Conservation (phyloP, 1,140 invertebrate genomes). For the Lineus longissimus region DNA sequence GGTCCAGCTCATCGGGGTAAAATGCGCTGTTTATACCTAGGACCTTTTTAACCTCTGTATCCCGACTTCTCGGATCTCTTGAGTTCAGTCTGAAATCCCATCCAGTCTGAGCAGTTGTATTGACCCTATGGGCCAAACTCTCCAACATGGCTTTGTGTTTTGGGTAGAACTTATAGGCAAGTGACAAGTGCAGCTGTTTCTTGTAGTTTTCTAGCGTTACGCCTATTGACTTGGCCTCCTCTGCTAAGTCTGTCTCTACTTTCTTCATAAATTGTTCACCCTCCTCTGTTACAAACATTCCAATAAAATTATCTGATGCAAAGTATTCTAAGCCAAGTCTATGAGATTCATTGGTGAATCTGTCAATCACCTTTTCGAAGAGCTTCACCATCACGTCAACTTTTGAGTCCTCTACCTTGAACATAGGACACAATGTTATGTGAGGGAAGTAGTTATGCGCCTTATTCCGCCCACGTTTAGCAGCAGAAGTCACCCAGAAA, state of each 20-base stretch:
- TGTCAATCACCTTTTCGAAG: slow-evolving; percentile 67
- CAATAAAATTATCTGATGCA: slow-evolving; percentile 81
- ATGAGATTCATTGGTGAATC: slow-evolving; percentile 58
- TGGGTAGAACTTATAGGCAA: slow-evolving; percentile 80
- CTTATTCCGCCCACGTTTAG: slow-evolving; percentile 76
- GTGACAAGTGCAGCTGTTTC: slow-evolving; percentile 79
- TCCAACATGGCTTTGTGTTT: slow-evolving; percentile 70
- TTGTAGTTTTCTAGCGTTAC: slow-evolving; percentile 70
- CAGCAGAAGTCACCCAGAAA: slow-evolving; percentile 77
- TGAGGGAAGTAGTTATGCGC: slow-evolving; percentile 85
- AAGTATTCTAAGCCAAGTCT: slow-evolving; percentile 72
- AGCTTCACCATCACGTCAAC: slow-evolving; percentile 63
- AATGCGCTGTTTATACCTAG: slow-evolving; percentile 72
- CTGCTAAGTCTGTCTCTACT: slow-evolving; percentile 70
- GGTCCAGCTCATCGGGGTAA: slow-evolving; percentile 77
- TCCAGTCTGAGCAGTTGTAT: slow-evolving; percentile 61
- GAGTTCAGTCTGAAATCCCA: slow-evolving; percentile 87
- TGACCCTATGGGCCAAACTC: slow-evolving; percentile 66
- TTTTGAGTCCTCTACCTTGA: slow-evolving; percentile 74
- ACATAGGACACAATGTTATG: slow-evolving; percentile 82
- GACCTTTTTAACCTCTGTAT: slow-evolving; percentile 67
- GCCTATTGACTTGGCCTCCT: slow-evolving; percentile 69
- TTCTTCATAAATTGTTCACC: slow-evolving; percentile 72
- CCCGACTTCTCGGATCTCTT: slow-evolving; percentile 68
- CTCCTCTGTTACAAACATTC: slow-evolving; percentile 75